Evolutionary conservation across 1,140 invertebrate species (phyloP).

Genomic region (Glossosoma conforme): DNA sequence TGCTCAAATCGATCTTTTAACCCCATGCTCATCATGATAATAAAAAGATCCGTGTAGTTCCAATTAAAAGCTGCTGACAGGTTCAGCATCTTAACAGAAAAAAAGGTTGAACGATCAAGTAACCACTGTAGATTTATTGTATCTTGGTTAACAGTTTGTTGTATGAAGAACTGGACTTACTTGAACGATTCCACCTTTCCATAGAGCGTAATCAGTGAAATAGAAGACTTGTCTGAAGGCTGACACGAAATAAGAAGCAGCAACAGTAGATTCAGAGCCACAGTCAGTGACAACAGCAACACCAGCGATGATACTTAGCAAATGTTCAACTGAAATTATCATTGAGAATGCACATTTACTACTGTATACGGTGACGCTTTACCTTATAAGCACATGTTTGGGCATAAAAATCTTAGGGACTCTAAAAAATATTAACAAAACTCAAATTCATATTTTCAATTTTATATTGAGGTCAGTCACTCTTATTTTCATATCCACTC

Average conservation of each 20-base stretch:
- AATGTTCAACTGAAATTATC: slow-evolving; percentile 13
- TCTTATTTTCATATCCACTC: too few relatives aligned
- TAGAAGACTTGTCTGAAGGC: slow-evolving; percentile 13
- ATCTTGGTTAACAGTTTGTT: neutral
- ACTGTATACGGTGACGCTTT: slow-evolving; percentile 17
- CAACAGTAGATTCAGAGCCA: neutral
- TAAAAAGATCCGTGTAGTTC: slow-evolving; percentile 61
- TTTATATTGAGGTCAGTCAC: too few relatives aligned
- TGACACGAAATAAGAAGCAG: slow-evolving; percentile 1
- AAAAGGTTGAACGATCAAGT: neutral
- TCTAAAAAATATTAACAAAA: too few relatives aligned
- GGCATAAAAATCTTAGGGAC: too few relatives aligned
- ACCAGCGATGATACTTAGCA: slow-evolving; percentile 10
- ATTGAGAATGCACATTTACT: too few relatives aligned
- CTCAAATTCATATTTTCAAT: too few relatives aligned
- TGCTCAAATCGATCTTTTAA: slow-evolving; percentile 54
- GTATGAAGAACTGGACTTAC: neutral
- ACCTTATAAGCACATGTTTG: too few relatives aligned
- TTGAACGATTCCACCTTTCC: slow-evolving; percentile 11
- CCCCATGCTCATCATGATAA: slow-evolving; percentile 56
- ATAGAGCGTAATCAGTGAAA: slow-evolving; percentile 6
- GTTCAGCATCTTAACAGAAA: slow-evolving; percentile 35
- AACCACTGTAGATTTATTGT: neutral
- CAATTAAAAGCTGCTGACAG: slow-evolving; percentile 52
- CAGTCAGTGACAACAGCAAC: slow-evolving; percentile 9